Base-by-base conservation (phyloP, 2,113 vertebrate genomes). In the Hemiprocne comata region DNA sequence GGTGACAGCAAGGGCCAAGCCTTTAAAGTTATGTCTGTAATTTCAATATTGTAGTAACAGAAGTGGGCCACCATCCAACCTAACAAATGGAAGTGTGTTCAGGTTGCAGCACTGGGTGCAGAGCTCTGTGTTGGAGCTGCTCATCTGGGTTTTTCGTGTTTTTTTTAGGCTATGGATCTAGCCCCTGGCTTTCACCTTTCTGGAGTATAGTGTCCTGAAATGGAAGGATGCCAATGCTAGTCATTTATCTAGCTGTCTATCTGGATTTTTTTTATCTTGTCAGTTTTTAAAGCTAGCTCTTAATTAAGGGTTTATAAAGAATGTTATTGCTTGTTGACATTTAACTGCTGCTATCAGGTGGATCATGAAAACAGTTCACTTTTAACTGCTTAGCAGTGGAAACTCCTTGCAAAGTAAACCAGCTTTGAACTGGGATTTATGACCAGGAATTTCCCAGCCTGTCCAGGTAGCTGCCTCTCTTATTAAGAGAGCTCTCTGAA, bases 21-120 rank as follows among this genome's bases (percentile, higher is more conserved):
- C 71, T 82, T 50, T 40, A 9, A 48, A 64, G 40, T 42, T 42
- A 17, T 3, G 5, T 26, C 50, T 78, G 54, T 69, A 34, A 74
- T 44, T 60, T 51, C 51, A 72, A 2, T 65, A 34, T 46, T 15
- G 50, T 16, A 48, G 48, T 16, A 17, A 17, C 18, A 44, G 71
- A 46, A 55, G 10, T 1, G 4, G 40, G 66, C 44, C 34, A 33
- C 31, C 10, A 51, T 40, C 72, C 66, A 65, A 11, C 21, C 36
- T 9, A 11, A 9, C 13, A 23, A 26, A 46, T 2, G 17, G 85
- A 20, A 40, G 13, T 13, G 10, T 15, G 23, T 34, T 70, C 60
- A 15, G 38, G 12, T 74, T 38, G 13, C 23, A 21, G n/a, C 0
- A 1, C 1, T 25, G 60, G 31, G 17, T 60, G 50, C 6, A 2